A percentile compares a stretch with the other conserved stretches of the same genome.
These are phyloP conservation scores for Drepana falcataria DNA, from an alignment of 2,888 invertebrate species.

Conservation along the genomic window DNA sequence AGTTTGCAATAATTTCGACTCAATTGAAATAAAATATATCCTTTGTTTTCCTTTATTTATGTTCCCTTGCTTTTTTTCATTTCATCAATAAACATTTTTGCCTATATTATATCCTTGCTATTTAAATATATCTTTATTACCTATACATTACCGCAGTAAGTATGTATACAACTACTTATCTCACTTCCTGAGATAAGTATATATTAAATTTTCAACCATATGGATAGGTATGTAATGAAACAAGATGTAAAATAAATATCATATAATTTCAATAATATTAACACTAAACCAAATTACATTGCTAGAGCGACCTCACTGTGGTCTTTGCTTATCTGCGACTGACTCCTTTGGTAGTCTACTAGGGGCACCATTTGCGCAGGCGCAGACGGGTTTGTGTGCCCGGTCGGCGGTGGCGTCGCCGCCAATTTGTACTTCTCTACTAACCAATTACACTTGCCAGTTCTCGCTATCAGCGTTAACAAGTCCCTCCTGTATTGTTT, in stretches of 20 bases:
- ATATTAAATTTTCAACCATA: no score
- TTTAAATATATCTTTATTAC: no score
- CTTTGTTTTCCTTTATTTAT: no score
- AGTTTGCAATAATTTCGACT: no score
- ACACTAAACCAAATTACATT: slow-evolving; percentile 38
- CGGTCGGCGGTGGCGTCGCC: slow-evolving; percentile 64
- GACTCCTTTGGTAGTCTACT: slow-evolving; percentile 54
- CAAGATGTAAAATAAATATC: slow-evolving; percentile 44
- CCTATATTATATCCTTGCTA: no score
- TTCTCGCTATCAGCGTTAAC: slow-evolving; percentile 82
- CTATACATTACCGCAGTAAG: no score
- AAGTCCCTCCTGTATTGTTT: slow-evolving; percentile 91
- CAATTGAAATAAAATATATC: no score
- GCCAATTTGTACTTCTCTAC: slow-evolving; percentile 60
- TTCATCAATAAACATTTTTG: no score
- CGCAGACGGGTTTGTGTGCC: slow-evolving; percentile 60
- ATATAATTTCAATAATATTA: slow-evolving; percentile 45
- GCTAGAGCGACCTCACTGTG: slow-evolving; percentile 39
- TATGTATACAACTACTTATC: no score
- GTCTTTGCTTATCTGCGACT: slow-evolving; percentile 51
- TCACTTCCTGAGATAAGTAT: no score
- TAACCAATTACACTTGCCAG: slow-evolving; percentile 64
- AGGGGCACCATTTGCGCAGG: slow-evolving; percentile 54
- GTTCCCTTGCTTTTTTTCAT: no score
- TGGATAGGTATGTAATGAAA: background rate